Base-by-base conservation (phyloP, 2,888 invertebrate genomes). In the Drepana falcataria region DNA sequence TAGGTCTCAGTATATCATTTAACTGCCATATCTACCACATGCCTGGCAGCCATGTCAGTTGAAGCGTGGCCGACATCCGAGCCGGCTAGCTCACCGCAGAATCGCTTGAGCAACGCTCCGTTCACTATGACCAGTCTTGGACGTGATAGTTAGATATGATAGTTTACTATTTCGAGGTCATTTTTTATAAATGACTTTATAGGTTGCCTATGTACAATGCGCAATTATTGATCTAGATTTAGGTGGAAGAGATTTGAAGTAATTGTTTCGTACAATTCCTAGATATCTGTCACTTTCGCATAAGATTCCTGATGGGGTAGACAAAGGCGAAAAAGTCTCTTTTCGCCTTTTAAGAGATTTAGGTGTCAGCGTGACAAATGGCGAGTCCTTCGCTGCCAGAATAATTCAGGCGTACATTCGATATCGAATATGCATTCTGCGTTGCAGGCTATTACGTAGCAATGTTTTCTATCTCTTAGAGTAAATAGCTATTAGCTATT, bases 41-140 rank as follows among this genome's bases (percentile, higher is more conserved):
- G 44, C 44, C 44, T 9, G 9, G 6, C 44, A 37, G 37, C 9
- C 9, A 44, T 6, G 44, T 9, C 44, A 74, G 67, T 55, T 73
- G 79, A 73, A 73, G 80, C 85, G 83, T 84, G 79, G 67, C 72
- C 58, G 85, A 66, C 81, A 88, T 70, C 47, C 49, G 69, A 87
- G 62, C 52, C 49, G 66, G 79, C 68, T 82, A 70, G 69, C 67
- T 84, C 79, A 85, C 86, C 80, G 75, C 83, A 74, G 71, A 34
- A 47, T 68, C 77, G 83, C 75, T 79, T 82, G 80, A 82, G 82
- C 79, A 81, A 85, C 79, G 71, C 56, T 53, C 71, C 68, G 74
- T 57, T 69, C 63, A 62, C 68, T 73, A 70, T 68, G 76, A 69
- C 55, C 58, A 60, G 69, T 63, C 57, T 59, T 61, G 58, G 58